Evolutionary conservation across 92 coral and sea anemone species (phyloP).

Genomic region (Heliopora coerulea): DNA sequence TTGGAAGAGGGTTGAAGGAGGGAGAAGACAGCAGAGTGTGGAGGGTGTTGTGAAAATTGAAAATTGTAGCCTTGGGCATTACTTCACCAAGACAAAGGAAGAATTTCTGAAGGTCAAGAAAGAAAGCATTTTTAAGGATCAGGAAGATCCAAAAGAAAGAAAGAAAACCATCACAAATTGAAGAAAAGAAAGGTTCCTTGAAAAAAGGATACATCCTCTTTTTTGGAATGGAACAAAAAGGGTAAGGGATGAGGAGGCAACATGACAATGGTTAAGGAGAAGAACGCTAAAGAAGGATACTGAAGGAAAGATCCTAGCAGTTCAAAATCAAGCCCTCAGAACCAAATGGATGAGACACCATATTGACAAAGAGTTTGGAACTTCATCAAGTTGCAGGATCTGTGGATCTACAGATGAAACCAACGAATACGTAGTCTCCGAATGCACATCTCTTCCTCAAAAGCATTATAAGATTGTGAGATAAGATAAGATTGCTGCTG

Average conservation of each 20-base stretch:
- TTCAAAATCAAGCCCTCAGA: not conserved
- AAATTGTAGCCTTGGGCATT: too few species aligned
- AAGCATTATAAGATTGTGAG: slow-evolving; percentile 48
- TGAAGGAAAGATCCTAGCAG: not conserved
- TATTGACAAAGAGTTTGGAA: not conserved
- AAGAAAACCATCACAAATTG: too few species aligned
- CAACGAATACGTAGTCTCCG: slow-evolving; percentile 13
- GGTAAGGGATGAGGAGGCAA: not conserved
- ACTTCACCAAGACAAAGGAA: too few species aligned
- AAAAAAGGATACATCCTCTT: too few species aligned
- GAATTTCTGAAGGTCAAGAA: too few species aligned
- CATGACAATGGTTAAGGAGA: slow-evolving; percentile 19
- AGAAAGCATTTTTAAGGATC: too few species aligned
- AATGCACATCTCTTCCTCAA: slow-evolving; percentile 18
- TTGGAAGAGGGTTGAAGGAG: too few species aligned
- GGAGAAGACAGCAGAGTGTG: too few species aligned
- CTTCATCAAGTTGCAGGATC: slow-evolving; percentile 21
- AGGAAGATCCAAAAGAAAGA: too few species aligned
- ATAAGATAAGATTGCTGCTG: slow-evolving; percentile 39
- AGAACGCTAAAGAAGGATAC: not conserved
- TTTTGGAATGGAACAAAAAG: not conserved
- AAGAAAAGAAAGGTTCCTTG: too few species aligned
- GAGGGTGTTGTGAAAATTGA: too few species aligned
- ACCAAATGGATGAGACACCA: slow-evolving; percentile 13
- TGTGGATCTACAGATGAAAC: slow-evolving; percentile 24